Conservation (phyloP, 2,888 invertebrate species). For the Nezara viridula region DNA sequence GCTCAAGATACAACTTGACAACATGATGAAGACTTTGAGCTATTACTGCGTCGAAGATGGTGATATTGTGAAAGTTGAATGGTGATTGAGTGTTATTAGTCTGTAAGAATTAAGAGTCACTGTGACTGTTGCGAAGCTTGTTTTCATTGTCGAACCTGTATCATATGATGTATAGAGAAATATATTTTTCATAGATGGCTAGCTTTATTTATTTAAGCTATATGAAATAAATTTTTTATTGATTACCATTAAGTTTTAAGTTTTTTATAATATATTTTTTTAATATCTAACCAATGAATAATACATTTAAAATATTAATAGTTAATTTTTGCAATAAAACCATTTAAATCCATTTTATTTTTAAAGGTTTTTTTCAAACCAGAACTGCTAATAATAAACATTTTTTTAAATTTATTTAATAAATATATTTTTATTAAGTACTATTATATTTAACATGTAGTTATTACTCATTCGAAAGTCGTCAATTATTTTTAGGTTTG, state of each 20-base stretch:
- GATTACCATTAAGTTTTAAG: slow-evolving; percentile 14
- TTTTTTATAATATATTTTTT: not conserved
- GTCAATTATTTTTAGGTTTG: not conserved
- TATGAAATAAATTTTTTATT: slow-evolving; percentile 14
- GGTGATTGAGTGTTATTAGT: not conserved
- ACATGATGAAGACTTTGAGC: slow-evolving; percentile 84
- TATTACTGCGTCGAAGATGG: slow-evolving; percentile 89
- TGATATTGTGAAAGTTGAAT: slow-evolving; percentile 81
- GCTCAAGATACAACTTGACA: slow-evolving; percentile 82
- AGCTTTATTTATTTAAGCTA: not conserved
- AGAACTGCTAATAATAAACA: not conserved
- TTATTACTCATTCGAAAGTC: not conserved
- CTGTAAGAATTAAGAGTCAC: not conserved
- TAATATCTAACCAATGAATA: not conserved
- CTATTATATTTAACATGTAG: too few species aligned
- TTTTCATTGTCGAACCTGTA: not conserved
- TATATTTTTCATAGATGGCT: slow-evolving; percentile 36
- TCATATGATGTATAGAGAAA: slow-evolving; percentile 44
- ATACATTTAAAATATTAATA: not conserved
- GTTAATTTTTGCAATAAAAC: not conserved
- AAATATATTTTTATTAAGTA: not conserved
- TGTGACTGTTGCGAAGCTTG: not conserved
- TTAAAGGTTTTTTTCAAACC: not conserved
- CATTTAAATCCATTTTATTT: not conserved
- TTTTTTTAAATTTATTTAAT: not conserved